Evolutionary conservation across 2,797 vertebrate species (phyloP).

Genomic region (Parauchenoglanis punctatus): DNA sequence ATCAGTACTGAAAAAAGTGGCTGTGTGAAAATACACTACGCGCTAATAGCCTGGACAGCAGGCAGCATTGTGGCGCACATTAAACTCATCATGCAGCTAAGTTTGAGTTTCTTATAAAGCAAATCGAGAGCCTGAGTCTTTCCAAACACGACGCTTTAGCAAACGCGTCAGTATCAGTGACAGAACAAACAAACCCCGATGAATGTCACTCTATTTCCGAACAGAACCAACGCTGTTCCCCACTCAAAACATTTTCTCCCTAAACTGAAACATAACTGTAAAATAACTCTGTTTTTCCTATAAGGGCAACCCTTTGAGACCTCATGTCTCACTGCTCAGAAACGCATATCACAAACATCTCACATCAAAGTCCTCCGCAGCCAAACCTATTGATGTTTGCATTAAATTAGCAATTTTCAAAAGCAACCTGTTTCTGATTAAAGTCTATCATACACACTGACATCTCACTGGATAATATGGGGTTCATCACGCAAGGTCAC

Average conservation of each 20-base stretch:
- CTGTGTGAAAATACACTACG: not conserved
- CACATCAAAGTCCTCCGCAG: constrained; percentile 67
- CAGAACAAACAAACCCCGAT: constrained; percentile 56
- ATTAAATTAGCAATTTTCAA: constrained; percentile 70
- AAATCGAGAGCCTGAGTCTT: constrained; percentile 62
- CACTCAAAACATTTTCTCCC: constrained; percentile 51
- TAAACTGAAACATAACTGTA: constrained; percentile 37
- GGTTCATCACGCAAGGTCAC: not conserved
- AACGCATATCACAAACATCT: constrained; percentile 65
- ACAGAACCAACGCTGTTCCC: constrained; percentile 50
- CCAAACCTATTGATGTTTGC: constrained; percentile 61
- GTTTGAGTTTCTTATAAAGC: constrained; percentile 67
- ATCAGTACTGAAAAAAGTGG: not conserved
- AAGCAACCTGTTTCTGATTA: constrained; percentile 67
- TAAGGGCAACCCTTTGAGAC: constrained; percentile 4
- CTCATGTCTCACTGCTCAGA: constrained; percentile 26
- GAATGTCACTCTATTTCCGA: constrained; percentile 61
- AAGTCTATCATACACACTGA: constrained; percentile 67
- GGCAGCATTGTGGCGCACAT: constrained; percentile 61
- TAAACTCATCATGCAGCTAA: constrained; percentile 65
- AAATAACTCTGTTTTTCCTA: constrained; percentile 17
- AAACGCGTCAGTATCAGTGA: constrained; percentile 59
- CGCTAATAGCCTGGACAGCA: constrained; percentile 24
- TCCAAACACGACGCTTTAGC: constrained; percentile 59
- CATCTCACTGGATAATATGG: constrained; percentile 55